These are phyloP conservation scores for Monopterus albus DNA, from an alignment of 2,113 vertebrate species.

Conservation along the genomic window DNA sequence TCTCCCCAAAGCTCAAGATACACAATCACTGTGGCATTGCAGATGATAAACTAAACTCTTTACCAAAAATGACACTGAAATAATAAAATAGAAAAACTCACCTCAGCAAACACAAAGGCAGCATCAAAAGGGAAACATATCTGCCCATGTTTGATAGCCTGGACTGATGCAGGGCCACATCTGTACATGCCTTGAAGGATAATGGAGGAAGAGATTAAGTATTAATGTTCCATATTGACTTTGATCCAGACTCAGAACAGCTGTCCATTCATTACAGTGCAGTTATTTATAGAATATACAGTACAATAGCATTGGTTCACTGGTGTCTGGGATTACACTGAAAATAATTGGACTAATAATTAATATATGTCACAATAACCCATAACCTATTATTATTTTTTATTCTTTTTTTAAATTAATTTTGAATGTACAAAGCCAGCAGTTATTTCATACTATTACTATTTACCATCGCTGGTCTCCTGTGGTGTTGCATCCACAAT, in stretches of 20 bases:
- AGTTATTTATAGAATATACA: neutral
- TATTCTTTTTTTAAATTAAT: no score
- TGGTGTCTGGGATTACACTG: neutral
- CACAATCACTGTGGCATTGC: no score
- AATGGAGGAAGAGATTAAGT: constrained; percentile 1
- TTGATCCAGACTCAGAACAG: no score
- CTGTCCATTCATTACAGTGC: no score
- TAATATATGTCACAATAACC: no score
- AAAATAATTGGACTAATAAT: no score
- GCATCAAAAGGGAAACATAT: constrained; percentile 93
- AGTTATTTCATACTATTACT: neutral
- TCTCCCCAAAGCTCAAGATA: neutral
- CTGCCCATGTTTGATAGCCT: constrained; percentile 93
- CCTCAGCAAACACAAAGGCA: constrained; percentile 94
- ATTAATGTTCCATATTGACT: neutral
- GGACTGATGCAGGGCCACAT: constrained; percentile 94
- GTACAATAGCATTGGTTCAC: neutral
- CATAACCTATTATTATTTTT: no score
- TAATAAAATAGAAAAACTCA: no score
- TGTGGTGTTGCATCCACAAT: constrained; percentile 95
- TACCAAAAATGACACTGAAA: no score
- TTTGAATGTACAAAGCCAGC: neutral
- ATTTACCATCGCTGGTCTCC: constrained; percentile 96
- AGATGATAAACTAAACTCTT: neutral
- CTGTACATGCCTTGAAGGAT: constrained; percentile 89